These are phyloP conservation scores for Clytia hemisphaerica DNA, from an alignment of 30 jellyfish, hydroid and myxozoan genomes.

Conservation along the genomic window DNA sequence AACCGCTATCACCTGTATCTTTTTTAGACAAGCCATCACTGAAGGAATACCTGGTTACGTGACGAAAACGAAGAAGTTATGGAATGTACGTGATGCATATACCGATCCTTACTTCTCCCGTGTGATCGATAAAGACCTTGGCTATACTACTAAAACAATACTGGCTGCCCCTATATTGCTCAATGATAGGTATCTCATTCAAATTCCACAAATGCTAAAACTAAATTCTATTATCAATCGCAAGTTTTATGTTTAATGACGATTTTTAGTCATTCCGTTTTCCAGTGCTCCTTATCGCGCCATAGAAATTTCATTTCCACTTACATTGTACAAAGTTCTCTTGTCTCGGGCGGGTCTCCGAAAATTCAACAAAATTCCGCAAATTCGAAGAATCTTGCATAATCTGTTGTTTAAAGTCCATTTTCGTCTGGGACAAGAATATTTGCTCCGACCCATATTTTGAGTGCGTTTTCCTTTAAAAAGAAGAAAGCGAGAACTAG, in stretches of 20 bases:
- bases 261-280: background rate
- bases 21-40: background rate
- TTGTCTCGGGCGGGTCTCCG: no score
- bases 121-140: background rate
- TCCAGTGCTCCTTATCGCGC: background rate
- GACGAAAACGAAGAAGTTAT: background rate
- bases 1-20: background rate
- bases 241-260: no score
- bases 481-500: no score
- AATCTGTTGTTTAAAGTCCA: no score
- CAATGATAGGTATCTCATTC: conserved; percentile 1
- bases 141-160: background rate
- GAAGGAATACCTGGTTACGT: conserved; percentile 20
- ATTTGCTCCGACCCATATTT: no score
- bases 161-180: conserved; percentile 9
- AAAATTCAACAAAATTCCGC: no score
- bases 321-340: background rate
- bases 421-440: no score
- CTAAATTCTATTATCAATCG: no score
- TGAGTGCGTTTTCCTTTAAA: no score
- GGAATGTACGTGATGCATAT: background rate
- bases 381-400: no score
- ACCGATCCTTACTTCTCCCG: background rate
- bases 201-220: no score
- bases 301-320: background rate